These are phyloP conservation scores for Globia sparganii DNA, from an alignment of 2,888 invertebrate species.

Conservation along the genomic window DNA sequence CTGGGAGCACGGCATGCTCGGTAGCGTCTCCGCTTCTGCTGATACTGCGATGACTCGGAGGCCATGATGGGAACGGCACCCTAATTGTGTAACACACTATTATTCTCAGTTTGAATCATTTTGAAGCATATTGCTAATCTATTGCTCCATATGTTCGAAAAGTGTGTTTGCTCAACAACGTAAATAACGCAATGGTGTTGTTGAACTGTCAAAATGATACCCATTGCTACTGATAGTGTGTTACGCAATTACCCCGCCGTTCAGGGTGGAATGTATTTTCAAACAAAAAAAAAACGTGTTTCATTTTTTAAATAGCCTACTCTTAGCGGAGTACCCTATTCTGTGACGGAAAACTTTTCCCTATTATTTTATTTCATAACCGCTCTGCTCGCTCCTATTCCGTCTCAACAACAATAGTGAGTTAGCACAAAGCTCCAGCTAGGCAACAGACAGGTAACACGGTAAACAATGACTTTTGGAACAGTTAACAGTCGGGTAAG, in stretches of 20 bases:
- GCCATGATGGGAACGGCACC: background rate
- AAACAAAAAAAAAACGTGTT: conserved; percentile 4
- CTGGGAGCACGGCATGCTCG: background rate
- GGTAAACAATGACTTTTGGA: conserved; percentile 72
- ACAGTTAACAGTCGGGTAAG: conserved; percentile 69
- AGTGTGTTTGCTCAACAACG: too few relatives aligned
- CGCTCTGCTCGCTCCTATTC: conserved; percentile 13
- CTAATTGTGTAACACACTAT: too few relatives aligned
- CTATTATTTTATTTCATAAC: conserved; percentile 24
- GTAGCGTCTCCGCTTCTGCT: background rate
- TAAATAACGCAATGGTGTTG: too few relatives aligned
- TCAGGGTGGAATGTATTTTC: background rate
- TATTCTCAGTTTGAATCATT: too few relatives aligned
- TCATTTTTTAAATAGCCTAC: conserved; percentile 13
- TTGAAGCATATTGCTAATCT: too few relatives aligned
- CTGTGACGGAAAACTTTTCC: background rate
- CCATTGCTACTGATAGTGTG: too few relatives aligned
- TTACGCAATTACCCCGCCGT: too few relatives aligned
- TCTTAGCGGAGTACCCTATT: background rate
- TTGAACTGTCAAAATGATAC: too few relatives aligned
- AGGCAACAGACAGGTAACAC: conserved; percentile 49
- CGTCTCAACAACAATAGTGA: conserved; percentile 24
- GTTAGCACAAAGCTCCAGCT: conserved; percentile 44
- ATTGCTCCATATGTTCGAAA: too few relatives aligned
- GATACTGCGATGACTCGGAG: background rate